Percentiles rank a stretch among this genome's conserved stretches.
These are phyloP conservation scores for Bombycilla garrulus DNA, from an alignment of 2,113 vertebrate species.

Conservation along the genomic window DNA sequence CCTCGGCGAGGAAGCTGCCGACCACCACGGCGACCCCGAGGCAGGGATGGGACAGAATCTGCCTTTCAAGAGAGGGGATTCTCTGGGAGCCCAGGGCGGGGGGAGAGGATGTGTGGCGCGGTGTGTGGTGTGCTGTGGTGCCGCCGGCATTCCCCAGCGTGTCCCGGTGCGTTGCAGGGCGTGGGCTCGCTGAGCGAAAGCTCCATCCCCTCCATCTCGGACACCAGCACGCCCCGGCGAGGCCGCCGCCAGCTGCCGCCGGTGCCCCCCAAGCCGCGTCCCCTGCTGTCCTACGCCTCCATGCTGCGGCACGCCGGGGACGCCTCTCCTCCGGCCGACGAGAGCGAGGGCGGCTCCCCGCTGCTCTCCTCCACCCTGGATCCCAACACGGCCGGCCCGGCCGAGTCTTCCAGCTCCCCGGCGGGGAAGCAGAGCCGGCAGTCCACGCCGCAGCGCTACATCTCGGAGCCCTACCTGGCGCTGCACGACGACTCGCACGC, in stretches of 20 bases:
- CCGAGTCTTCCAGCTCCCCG: constrained; percentile 72
- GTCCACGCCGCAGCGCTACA: constrained; percentile 90
- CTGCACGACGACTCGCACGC: constrained; percentile 84
- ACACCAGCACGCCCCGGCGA: constrained; percentile 85
- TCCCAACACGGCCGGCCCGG: constrained; percentile 52
- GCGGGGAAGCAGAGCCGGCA: constrained; percentile 72
- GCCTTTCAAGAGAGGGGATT: too few relatives aligned
- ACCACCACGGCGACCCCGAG: not conserved
- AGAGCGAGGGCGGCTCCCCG: constrained; percentile 70
- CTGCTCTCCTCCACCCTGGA: constrained; percentile 66
- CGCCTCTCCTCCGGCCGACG: constrained; percentile 66
- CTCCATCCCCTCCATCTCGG: constrained; percentile 84
- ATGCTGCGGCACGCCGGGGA: constrained; percentile 79
- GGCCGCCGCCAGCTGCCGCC: constrained; percentile 92
- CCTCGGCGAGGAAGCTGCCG: not conserved
- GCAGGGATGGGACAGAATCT: not conserved
- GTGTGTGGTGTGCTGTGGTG: too few relatives aligned
- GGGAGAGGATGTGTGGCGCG: too few relatives aligned
- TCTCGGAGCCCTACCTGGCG: constrained; percentile 93
- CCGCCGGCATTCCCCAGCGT: not conserved
- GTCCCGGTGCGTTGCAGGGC: constrained; percentile 66
- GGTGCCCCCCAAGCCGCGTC: constrained; percentile 90
- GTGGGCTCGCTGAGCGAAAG: constrained; percentile 82
- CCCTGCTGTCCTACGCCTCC: constrained; percentile 92
- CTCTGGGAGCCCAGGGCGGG: too few relatives aligned